Percentiles rank a stretch among this genome's conserved stretches.
Evolutionary conservation across 2,888 invertebrate genomes (phyloP).

Genomic region (Seladonia tumulorum): DNA sequence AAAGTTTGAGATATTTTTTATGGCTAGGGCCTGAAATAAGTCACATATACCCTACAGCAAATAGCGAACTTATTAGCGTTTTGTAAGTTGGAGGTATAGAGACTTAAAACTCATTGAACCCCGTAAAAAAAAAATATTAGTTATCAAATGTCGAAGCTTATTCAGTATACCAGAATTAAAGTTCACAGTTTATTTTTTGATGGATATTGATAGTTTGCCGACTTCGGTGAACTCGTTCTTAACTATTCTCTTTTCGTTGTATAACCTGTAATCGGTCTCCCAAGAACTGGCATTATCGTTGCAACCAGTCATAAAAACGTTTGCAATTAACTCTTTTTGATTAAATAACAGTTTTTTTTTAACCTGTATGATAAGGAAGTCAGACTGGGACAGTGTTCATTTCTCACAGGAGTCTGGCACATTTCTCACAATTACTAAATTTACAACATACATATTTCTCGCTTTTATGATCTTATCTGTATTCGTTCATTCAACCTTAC

Average conservation of each 20-base stretch:
- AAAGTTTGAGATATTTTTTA: not conserved
- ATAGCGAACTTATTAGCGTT: not conserved
- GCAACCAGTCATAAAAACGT: not conserved
- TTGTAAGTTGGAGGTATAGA: not conserved
- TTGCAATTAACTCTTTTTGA: not conserved
- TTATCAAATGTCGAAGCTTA: too few relatives aligned
- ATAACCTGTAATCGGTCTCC: slow-evolving; percentile 14
- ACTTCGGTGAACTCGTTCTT: slow-evolving; percentile 8
- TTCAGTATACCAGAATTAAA: not conserved
- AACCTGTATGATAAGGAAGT: not conserved
- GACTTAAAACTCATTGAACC: not conserved
- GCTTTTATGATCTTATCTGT: not conserved
- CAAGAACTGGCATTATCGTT: slow-evolving; percentile 17
- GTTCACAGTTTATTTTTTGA: not conserved
- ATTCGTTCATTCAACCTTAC: not conserved
- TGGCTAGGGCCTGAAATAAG: not conserved
- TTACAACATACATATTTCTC: not conserved
- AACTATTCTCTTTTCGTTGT: slow-evolving; percentile 20
- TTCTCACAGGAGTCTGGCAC: not conserved
- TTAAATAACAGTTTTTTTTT: not conserved
- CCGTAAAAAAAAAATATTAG: not conserved
- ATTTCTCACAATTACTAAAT: not conserved
- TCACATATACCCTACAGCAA: too few relatives aligned
- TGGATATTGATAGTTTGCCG: not conserved
- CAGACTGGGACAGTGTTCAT: not conserved